Evolutionary conservation across 2,113 vertebrate species (phyloP), one percentile per base, ranked within the genome.

Genomic region (Kryptolebias marmoratus): DNA sequence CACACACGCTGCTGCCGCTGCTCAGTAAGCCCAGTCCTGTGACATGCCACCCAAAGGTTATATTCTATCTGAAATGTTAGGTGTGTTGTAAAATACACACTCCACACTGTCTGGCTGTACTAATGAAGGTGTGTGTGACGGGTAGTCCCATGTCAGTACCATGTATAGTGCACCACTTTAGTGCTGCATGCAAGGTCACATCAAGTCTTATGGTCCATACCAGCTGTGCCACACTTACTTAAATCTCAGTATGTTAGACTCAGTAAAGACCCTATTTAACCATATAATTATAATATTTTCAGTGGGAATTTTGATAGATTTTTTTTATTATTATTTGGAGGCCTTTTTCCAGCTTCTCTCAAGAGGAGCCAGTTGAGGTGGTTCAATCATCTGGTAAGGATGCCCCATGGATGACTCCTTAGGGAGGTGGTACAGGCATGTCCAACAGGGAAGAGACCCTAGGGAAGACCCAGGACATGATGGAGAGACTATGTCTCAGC

Each of bases 11-110:
- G 62, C 61, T 82, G 68, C 22, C 22, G 22, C 22, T 22, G 22
- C 22, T 22, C 64, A 74, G 73, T 55, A 72, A 82, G 77, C 64
- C 52, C 75, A 85, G 90, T 80, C 79, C 75, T 83, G 79, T 82
- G 79, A 91, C 92, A 93, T 94, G 90, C 92, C 91, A 89, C 92
- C 90, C 93, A 92, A 88, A 92, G 88, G 86, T 94, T 94, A 93
- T 93, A 93, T 94, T 94, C 93, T 93, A 88, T 91, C 90, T 72
- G 92, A 94, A 94, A 93, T 94, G 92, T 92, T 93, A 93, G 93
- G 91, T 94, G 93, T 93, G 91, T 90, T 92, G 91, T 90, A 94
- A 94, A 95, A 90, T 93, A 93, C 91, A 93, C 91, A 89, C 85
- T 93, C 92, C 90, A 91, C 88, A 90, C 91, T 92, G 93, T 94